phyloP scores from a whole-genome alignment of 2,797 vertebrate genomes.

The Brotula barbata region DNA sequence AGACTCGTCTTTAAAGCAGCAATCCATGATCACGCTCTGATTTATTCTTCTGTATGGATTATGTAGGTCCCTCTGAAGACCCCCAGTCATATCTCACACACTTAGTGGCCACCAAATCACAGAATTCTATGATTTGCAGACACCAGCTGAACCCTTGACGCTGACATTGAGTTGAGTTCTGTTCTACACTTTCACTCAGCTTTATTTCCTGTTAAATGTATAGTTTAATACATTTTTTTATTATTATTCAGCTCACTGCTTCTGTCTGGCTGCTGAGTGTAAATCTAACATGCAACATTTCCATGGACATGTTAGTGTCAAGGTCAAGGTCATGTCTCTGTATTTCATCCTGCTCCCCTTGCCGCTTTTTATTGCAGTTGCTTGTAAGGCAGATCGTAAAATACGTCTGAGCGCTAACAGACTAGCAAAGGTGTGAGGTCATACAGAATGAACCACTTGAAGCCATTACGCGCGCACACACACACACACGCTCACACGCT shows the following conservation, averaged over 20 bases:
- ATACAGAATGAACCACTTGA: not conserved
- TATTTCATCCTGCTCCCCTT: not conserved
- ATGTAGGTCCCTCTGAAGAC: too few species aligned
- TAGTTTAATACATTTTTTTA: not conserved
- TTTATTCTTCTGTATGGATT: constrained; percentile 8
- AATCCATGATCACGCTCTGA: constrained; percentile 17
- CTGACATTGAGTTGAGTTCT: too few species aligned
- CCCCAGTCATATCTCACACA: too few species aligned
- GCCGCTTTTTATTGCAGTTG: not conserved
- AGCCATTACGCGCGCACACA: constrained; percentile 8
- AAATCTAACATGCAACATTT: constrained; percentile 17
- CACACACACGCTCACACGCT: too few species aligned
- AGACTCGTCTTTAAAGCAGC: constrained; percentile 14
- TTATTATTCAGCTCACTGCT: constrained; percentile 4
- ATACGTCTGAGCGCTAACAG: not conserved
- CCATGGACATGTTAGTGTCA: constrained; percentile 6
- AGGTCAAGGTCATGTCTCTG: not conserved
- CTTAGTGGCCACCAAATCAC: too few species aligned
- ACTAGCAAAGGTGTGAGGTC: not conserved
- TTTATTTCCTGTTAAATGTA: too few species aligned
- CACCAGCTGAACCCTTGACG: too few species aligned
- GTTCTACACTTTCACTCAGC: too few species aligned
- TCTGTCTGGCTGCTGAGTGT: not conserved
- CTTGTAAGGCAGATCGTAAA: not conserved
- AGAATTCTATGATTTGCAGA: too few species aligned